phyloP scores from a whole-genome alignment of 2,888 invertebrate genomes.

The Ptilodon capucinus region DNA sequence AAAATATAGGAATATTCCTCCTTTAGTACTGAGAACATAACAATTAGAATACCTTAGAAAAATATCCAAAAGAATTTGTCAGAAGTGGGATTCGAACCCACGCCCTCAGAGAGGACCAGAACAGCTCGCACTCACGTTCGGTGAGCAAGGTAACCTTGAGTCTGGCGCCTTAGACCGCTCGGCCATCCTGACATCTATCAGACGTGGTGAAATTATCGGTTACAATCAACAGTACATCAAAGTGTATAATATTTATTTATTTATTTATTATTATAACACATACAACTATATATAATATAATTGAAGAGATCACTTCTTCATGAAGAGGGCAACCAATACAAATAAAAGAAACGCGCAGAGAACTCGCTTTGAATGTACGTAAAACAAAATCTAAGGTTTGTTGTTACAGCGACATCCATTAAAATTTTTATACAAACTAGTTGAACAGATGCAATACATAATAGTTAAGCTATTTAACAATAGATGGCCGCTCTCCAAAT shows the following conservation, averaged over 20 bases:
- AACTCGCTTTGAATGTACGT: too few species aligned
- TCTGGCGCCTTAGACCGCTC: conserved; percentile 94
- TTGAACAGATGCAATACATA: not conserved
- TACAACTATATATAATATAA: too few species aligned
- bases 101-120: conserved; percentile 91
- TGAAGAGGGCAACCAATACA: too few species aligned
- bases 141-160: conserved; percentile 83
- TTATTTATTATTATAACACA: too few species aligned
- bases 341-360: too few species aligned
- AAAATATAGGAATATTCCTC: too few species aligned
- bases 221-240: not conserved
- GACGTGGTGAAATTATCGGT: conserved; percentile 33
- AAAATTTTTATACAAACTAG: not conserved
- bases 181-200: conserved; percentile 88
- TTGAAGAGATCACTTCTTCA: too few species aligned
- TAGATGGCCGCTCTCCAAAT: not conserved
- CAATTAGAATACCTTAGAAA: not conserved
- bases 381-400: too few species aligned
- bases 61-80: conserved; percentile 78
- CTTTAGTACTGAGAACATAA: too few species aligned
- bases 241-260: too few species aligned
- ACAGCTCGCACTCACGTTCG: conserved; percentile 84
- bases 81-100: conserved; percentile 93
- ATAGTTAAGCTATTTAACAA: not conserved
- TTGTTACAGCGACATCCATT: not conserved